Conservation (phyloP, 2,113 vertebrate species). For the Colossoma macropomum region DNA sequence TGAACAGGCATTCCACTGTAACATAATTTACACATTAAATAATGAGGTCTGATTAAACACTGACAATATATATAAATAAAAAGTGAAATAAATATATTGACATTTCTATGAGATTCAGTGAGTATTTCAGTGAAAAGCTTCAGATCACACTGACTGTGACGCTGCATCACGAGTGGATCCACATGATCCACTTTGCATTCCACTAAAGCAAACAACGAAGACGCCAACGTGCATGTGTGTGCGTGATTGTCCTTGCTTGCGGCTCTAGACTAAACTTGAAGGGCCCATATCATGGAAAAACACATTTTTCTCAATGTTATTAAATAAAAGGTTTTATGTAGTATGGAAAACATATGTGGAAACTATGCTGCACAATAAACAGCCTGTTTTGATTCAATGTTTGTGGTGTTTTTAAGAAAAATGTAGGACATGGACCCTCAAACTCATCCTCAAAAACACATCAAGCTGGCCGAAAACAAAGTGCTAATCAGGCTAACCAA, state of each 20-base stretch:
- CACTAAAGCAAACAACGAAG: neutral
- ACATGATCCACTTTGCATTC: constrained; percentile 13
- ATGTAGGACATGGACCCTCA: no score
- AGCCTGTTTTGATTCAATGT: no score
- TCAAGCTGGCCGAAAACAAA: neutral
- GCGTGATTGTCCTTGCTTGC: constrained; percentile 42
- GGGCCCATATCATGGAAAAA: neutral
- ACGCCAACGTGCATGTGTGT: neutral
- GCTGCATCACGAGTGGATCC: constrained; percentile 12
- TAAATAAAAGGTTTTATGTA: no score
- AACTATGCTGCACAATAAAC: no score
- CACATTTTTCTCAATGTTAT: neutral
- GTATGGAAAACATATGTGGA: no score
- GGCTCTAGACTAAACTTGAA: neutral
- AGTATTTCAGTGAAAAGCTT: neutral
- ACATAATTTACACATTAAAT: neutral
- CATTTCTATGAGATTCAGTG: neutral
- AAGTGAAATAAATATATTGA: neutral
- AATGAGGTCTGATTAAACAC: neutral
- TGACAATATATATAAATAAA: constrained; percentile 1
- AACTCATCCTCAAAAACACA: neutral
- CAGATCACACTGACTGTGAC: neutral
- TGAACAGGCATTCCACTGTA: neutral
- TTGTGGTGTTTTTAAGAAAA: no score
- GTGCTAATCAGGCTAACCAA: neutral